Conservation (phyloP, 2,888 invertebrate species). For the Chydorus sphaericus region DNA sequence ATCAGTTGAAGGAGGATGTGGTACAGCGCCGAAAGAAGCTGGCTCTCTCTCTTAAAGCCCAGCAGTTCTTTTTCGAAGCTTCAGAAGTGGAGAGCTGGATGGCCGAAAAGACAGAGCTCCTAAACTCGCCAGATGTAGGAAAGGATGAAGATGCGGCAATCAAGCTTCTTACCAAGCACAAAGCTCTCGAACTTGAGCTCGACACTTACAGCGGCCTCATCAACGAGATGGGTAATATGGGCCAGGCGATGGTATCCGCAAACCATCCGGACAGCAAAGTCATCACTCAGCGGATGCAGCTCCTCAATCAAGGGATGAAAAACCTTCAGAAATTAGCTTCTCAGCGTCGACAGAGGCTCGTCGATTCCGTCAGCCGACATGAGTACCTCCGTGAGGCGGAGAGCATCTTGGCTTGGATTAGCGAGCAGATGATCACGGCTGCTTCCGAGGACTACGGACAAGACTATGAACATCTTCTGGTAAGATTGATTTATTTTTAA, state of each 20-base stretch:
- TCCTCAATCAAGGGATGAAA: slow-evolving; percentile 60
- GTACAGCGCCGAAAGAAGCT: slow-evolving; percentile 56
- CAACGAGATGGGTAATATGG: slow-evolving; percentile 79
- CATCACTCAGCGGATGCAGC: slow-evolving; percentile 57
- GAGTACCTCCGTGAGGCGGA: slow-evolving; percentile 81
- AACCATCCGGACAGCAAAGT: slow-evolving; percentile 72
- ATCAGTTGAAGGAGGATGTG: slow-evolving; percentile 51
- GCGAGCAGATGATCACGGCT: slow-evolving; percentile 75
- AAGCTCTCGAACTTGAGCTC: slow-evolving; percentile 76
- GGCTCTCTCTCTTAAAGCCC: slow-evolving; percentile 72
- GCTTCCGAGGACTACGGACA: slow-evolving; percentile 87
- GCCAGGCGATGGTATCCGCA: slow-evolving; percentile 59
- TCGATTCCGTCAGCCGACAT: slow-evolving; percentile 79
- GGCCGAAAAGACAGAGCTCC: slow-evolving; percentile 65
- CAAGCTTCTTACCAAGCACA: slow-evolving; percentile 85
- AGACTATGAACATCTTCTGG: slow-evolving; percentile 77
- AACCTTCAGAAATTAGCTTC: slow-evolving; percentile 65
- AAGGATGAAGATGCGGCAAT: slow-evolving; percentile 78
- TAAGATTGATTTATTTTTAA: slow-evolving; percentile 31
- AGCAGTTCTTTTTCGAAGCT: slow-evolving; percentile 82
- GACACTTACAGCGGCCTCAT: slow-evolving; percentile 85
- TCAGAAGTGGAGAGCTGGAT: slow-evolving; percentile 88
- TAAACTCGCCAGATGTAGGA: slow-evolving; percentile 74
- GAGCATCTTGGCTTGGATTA: slow-evolving; percentile 82
- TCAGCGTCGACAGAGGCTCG: slow-evolving; percentile 64